A percentile compares a stretch with the other conserved stretches of the same genome.
Conservation (phyloP, 2,888 invertebrate genomes). For the Idaea biselata region DNA sequence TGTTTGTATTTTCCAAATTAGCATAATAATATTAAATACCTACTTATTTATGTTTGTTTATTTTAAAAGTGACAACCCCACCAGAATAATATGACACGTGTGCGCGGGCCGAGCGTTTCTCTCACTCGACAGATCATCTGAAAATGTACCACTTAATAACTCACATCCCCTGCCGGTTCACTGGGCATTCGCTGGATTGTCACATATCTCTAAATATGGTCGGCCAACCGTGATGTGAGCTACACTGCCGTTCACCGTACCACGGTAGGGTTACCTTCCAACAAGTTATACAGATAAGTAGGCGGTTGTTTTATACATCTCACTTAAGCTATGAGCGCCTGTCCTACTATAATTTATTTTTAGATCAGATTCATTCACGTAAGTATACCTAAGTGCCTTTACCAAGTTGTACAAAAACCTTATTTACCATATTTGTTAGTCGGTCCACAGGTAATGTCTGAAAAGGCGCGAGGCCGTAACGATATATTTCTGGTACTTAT, state of each 20-base stretch:
- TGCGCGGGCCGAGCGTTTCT: slow-evolving; percentile 52
- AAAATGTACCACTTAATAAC: slow-evolving; percentile 79
- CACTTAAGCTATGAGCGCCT: slow-evolving; percentile 15
- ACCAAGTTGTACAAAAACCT: no score
- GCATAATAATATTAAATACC: no score
- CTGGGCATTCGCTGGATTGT: slow-evolving; percentile 77
- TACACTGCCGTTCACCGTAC: slow-evolving; percentile 41
- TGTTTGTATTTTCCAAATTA: neutral
- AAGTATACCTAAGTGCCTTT: no score
- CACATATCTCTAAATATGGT: slow-evolving; percentile 79
- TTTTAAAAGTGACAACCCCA: slow-evolving; percentile 22
- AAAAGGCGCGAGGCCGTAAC: no score
- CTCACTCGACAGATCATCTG: slow-evolving; percentile 80
- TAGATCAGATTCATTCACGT: no score
- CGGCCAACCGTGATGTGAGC: slow-evolving; percentile 63
- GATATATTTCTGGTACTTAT: no score
- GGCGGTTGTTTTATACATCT: slow-evolving; percentile 9
- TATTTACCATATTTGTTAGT: no score
- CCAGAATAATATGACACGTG: slow-evolving; percentile 21
- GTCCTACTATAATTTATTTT: no score
- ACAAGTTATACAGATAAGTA: slow-evolving; percentile 13
- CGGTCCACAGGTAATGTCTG: no score
- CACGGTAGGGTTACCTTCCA: slow-evolving; percentile 20
- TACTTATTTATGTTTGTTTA: slow-evolving; percentile 9
- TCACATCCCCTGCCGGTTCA: slow-evolving; percentile 78